phyloP scores from a whole-genome alignment of 2,797 vertebrate genomes.

The Silurus lanzhouensis region DNA sequence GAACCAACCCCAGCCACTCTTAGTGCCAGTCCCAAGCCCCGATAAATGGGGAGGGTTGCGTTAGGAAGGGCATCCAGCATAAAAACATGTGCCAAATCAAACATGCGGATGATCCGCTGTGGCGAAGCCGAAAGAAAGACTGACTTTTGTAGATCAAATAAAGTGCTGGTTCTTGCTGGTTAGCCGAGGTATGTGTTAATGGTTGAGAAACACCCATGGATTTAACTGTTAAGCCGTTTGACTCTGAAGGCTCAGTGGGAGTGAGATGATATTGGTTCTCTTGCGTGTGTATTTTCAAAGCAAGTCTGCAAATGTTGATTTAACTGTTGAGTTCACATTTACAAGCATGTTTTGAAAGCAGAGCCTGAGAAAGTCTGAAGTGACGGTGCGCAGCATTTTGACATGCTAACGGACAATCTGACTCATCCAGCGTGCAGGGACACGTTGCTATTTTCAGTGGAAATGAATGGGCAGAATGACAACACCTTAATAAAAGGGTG shows the following conservation, averaged over 20 bases:
- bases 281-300: background rate
- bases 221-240: background rate
- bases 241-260: background rate
- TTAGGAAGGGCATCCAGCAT: too few species aligned
- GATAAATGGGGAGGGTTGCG: too few species aligned
- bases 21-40: too few species aligned
- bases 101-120: too few species aligned
- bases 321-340: background rate
- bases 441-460: constrained; percentile 43
- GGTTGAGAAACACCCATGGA: background rate
- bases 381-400: background rate
- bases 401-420: constrained; percentile 22
- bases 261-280: background rate
- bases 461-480: constrained; percentile 22
- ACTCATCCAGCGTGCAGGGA: constrained; percentile 35
- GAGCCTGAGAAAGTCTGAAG: constrained; percentile 33
- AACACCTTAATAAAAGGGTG: constrained; percentile 46
- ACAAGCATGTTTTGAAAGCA: background rate
- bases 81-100: too few species aligned
- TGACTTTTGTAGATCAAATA: background rate
- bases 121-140: too few species aligned
- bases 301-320: background rate
- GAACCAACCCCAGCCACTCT: too few species aligned
- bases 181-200: background rate
- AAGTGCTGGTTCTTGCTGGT: background rate